Percentiles rank a stretch among this genome's conserved stretches.
These are phyloP conservation scores for Bothrops jararaca DNA, from an alignment of 2,113 vertebrate species.

Conservation along the genomic window DNA sequence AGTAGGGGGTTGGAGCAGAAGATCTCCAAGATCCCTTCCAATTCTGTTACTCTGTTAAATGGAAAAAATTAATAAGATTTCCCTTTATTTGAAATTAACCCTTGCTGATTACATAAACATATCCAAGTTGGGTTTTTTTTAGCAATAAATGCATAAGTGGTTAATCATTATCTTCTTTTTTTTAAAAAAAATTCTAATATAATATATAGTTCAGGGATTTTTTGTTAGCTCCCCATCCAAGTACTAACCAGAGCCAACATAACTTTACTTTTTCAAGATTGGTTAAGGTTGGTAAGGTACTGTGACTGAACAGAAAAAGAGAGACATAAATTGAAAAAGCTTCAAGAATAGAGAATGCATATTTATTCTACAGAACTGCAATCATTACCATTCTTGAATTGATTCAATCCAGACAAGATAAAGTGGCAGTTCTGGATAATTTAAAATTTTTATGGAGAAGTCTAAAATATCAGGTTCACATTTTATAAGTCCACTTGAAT, in stretches of 20 bases:
- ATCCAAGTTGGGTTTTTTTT: not conserved
- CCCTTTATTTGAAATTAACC: not conserved
- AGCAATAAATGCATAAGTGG: not conserved
- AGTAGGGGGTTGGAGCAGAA: not conserved
- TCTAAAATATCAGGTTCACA: not conserved
- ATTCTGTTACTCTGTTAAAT: not conserved
- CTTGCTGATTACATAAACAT: not conserved
- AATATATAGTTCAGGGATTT: not conserved
- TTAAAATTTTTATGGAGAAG: not conserved
- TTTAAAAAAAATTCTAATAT: not conserved
- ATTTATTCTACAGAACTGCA: not conserved
- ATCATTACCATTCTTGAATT: not conserved
- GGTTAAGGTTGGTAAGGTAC: not conserved
- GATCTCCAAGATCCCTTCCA: no score
- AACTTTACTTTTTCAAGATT: not conserved
- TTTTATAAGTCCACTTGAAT: not conserved
- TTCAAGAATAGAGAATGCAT: not conserved
- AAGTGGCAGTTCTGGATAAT: not conserved
- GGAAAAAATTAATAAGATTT: not conserved
- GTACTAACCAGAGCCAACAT: not conserved
- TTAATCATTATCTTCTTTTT: not conserved
- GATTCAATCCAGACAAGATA: not conserved
- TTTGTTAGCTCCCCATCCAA: not conserved
- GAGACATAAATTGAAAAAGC: not conserved
- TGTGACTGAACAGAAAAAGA: no score